phyloP scores from a whole-genome alignment of 2,797 vertebrate genomes.

The Ataeniobius toweri region DNA sequence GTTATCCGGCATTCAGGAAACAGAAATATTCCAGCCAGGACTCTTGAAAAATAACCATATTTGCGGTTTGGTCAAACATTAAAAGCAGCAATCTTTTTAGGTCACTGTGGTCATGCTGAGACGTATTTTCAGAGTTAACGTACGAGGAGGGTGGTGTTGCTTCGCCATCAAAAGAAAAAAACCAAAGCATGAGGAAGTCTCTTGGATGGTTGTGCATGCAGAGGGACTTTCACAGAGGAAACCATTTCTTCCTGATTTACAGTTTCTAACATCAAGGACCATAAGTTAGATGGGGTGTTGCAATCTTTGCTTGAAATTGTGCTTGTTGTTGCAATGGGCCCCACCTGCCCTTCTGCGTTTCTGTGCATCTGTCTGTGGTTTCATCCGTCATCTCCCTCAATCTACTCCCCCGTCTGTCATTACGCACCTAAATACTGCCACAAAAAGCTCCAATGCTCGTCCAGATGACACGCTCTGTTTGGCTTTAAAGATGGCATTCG shows the following conservation, averaged over 20 bases:
- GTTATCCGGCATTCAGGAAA: background rate
- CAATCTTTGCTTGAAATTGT: background rate
- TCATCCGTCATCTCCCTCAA: slow-evolving; percentile 11
- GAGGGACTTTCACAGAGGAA: slow-evolving; percentile 4
- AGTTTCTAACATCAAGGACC: background rate
- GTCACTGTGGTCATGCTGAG: background rate
- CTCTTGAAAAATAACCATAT: background rate
- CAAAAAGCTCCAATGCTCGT: slow-evolving; percentile 3
- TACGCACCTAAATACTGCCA: slow-evolving; percentile 12
- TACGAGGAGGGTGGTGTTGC: background rate
- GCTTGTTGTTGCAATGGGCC: background rate
- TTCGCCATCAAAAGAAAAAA: background rate
- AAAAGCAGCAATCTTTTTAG: background rate
- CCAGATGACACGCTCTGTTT: slow-evolving; percentile 29
- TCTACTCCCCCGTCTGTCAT: slow-evolving; percentile 38
- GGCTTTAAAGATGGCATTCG: slow-evolving; percentile 27
- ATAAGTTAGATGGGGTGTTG: background rate
- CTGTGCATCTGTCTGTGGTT: slow-evolving; percentile 10
- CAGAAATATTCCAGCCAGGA: background rate
- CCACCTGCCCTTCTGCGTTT: slow-evolving; percentile 7
- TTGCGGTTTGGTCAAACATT: background rate
- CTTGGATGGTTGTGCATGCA: background rate
- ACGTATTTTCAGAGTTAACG: background rate
- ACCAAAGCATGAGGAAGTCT: background rate
- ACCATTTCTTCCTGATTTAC: background rate